A percentile compares a stretch with the other conserved stretches of the same genome.
Conservation (phyloP, 2,888 invertebrate genomes). For the Gymnoscelis rufifasciata region DNA sequence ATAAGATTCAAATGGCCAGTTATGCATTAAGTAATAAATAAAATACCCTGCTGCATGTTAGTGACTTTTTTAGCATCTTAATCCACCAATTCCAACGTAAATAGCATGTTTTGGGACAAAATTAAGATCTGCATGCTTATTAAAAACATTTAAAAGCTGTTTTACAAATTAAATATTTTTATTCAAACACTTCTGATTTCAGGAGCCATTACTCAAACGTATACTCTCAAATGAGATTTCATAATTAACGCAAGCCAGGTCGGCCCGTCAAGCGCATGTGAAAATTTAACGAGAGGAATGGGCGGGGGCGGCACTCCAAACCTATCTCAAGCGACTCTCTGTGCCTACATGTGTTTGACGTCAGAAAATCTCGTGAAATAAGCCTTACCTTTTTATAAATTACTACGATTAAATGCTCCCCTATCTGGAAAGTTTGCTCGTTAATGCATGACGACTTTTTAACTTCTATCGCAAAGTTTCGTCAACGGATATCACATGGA, state of each 20-base stretch:
- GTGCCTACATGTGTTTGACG: constrained; percentile 50
- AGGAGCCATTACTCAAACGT: constrained; percentile 69
- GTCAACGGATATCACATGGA: constrained; percentile 6
- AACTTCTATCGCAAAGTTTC: constrained; percentile 11
- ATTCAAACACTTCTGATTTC: constrained; percentile 60
- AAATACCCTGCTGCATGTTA: too few species aligned
- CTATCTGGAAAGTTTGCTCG: constrained; percentile 28
- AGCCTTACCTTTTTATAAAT: constrained; percentile 39
- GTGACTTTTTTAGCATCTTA: too few species aligned
- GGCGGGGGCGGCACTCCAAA: constrained; percentile 45
- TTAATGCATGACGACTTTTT: constrained; percentile 21
- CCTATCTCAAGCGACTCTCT: constrained; percentile 57
- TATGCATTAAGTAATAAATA: too few species aligned
- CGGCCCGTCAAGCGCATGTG: constrained; percentile 76
- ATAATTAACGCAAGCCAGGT: constrained; percentile 76
- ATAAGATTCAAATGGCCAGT: too few species aligned
- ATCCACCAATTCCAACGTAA: too few species aligned
- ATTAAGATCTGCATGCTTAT: constrained; percentile 9
- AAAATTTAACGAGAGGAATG: constrained; percentile 74
- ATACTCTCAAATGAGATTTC: constrained; percentile 74
- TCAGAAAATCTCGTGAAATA: constrained; percentile 49
- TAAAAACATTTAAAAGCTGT: constrained; percentile 28
- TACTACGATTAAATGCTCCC: constrained; percentile 39
- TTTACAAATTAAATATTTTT: constrained; percentile 58
- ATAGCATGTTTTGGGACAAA: too few species aligned